Evolutionary conservation across 1,140 invertebrate genomes (phyloP).

Genomic region (Stenopsyche tienmushanensis): DNA sequence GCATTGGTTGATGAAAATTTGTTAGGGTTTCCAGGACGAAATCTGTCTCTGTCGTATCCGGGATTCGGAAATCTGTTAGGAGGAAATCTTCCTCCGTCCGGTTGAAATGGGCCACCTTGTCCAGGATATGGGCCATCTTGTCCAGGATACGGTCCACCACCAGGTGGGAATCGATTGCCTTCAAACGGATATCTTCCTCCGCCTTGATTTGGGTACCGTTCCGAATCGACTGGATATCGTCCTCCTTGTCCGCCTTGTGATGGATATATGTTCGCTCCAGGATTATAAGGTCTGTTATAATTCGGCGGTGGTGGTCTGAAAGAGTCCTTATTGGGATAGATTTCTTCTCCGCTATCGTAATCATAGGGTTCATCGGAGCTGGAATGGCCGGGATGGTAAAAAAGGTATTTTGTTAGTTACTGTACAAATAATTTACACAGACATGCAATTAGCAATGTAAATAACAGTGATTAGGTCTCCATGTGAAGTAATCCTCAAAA

Average conservation of each 20-base stretch:
- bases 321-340: constrained; percentile 15
- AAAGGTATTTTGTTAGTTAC: neutral
- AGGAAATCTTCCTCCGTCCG: constrained; percentile 7
- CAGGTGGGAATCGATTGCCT: constrained; percentile 6
- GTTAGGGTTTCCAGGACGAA: constrained; percentile 31
- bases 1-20: constrained; percentile 34
- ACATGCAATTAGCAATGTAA: neutral
- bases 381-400: neutral
- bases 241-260: constrained; percentile 14
- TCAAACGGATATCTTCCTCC: constrained; percentile 11
- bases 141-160: constrained; percentile 1
- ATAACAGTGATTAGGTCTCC: no score
- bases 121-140: constrained; percentile 12
- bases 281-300: constrained; percentile 29
- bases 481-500: no score
- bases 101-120: neutral
- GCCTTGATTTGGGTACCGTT: constrained; percentile 21
- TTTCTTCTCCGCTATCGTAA: constrained; percentile 12
- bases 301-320: constrained; percentile 30
- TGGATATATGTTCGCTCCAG: constrained; percentile 31
- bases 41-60: constrained; percentile 26
- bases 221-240: constrained; percentile 17
- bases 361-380: constrained; percentile 34
- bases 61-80: neutral
- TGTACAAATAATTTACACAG: neutral